phyloP scores from a whole-genome alignment of 2,888 invertebrate genomes.

The Torymus auratus region DNA sequence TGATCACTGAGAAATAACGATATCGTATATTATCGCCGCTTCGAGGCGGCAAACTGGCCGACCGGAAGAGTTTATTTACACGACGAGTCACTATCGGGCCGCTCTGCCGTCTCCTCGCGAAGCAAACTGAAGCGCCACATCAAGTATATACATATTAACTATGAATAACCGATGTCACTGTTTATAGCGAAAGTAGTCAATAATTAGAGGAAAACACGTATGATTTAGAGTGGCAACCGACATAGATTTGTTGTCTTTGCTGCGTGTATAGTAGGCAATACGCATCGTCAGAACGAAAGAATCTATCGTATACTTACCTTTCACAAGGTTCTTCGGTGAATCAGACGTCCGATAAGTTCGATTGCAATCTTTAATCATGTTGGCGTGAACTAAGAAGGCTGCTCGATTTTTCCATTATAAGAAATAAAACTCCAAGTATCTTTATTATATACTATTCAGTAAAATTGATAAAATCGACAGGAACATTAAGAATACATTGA shows the following conservation, averaged over 20 bases:
- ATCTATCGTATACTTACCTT: slow-evolving; percentile 15
- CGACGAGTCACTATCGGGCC: background rate
- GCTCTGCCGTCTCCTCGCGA: background rate
- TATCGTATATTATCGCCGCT: slow-evolving; percentile 10
- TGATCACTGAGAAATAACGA: slow-evolving; percentile 10
- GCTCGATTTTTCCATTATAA: too few relatives aligned
- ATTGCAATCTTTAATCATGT: background rate
- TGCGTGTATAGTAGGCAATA: slow-evolving; percentile 36
- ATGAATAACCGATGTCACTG: slow-evolving; percentile 29
- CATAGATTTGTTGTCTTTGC: slow-evolving; percentile 13
- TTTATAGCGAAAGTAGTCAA: slow-evolving; percentile 15
- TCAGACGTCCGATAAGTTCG: background rate
- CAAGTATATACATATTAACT: slow-evolving; percentile 4
- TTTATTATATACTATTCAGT: too few relatives aligned
- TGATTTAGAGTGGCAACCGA: slow-evolving; percentile 22
- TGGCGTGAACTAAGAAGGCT: too few relatives aligned
- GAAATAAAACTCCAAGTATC: too few relatives aligned
- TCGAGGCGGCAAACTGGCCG: background rate
- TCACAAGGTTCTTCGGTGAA: slow-evolving; percentile 30
- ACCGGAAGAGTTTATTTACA: slow-evolving; percentile 23
- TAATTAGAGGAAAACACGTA: slow-evolving; percentile 35
- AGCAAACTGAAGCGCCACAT: slow-evolving; percentile 7
- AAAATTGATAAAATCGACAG: too few relatives aligned
- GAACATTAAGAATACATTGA: background rate
- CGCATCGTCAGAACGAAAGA: slow-evolving; percentile 5